A percentile compares a stretch with the other conserved stretches of the same genome.
Evolutionary conservation across 1,140 invertebrate genomes (phyloP).

Genomic region (Heliconius hewitsoni): DNA sequence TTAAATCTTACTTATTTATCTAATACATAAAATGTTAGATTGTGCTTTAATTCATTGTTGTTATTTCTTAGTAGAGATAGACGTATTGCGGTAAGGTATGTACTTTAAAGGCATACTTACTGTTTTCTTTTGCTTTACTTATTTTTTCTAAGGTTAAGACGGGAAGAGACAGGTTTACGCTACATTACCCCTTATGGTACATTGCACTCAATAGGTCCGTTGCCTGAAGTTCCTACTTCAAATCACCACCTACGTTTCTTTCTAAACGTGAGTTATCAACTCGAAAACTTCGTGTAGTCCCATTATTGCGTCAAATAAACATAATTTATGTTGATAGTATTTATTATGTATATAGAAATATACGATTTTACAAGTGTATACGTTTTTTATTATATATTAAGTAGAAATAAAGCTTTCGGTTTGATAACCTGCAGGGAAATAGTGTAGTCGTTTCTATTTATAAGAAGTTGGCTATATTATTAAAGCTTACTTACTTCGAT

Average conservation of each 20-base stretch:
- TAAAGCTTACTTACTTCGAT: too few relatives aligned
- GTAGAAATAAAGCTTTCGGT: not conserved
- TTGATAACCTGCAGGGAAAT: not conserved
- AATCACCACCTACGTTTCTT: conserved; percentile 44
- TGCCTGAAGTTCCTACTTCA: conserved; percentile 45
- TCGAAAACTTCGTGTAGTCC: not conserved
- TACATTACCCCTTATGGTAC: conserved; percentile 64
- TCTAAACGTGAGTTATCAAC: conserved; percentile 51
- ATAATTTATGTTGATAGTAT: conserved; percentile 3
- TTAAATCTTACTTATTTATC: not conserved
- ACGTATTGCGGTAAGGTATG: not conserved
- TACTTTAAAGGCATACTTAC: not conserved
- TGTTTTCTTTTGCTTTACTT: conserved; percentile 13
- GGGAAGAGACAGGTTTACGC: conserved; percentile 61
- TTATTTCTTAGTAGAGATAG: not conserved
- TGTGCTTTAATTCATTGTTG: not conserved
- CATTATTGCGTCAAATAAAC: conserved; percentile 4
- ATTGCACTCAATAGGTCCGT: conserved; percentile 49
- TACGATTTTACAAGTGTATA: not conserved
- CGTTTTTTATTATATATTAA: not conserved
- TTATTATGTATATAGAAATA: not conserved
- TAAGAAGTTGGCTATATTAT: not conserved
- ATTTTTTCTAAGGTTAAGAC: conserved; percentile 51
- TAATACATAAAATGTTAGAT: not conserved
- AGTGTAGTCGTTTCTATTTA: not conserved